A percentile compares a stretch with the other conserved stretches of the same genome.
Conservation (phyloP, 2,888 invertebrate genomes). For the Phymatocera aterrima region DNA sequence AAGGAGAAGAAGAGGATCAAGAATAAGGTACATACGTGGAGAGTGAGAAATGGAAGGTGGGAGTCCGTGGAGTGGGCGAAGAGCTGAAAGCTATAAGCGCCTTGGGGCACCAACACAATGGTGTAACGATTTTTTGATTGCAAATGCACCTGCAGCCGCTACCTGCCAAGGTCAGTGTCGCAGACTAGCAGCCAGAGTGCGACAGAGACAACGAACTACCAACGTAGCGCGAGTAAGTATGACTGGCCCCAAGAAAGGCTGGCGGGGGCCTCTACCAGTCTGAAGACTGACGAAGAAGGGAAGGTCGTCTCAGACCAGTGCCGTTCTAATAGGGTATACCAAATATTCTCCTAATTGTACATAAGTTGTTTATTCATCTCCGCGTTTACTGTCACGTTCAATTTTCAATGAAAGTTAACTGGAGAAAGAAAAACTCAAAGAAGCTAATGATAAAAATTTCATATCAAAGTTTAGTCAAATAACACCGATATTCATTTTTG, state of each 20-base stretch:
- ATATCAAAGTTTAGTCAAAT: no score
- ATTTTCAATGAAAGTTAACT: no score
- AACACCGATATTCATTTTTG: no score
- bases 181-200: slow-evolving; percentile 45
- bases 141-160: slow-evolving; percentile 47
- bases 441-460: neutral
- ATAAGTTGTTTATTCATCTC: neutral
- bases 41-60: slow-evolving; percentile 22
- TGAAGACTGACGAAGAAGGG: slow-evolving; percentile 27
- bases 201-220: slow-evolving; percentile 37
- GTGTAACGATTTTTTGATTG: slow-evolving; percentile 48
- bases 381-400: neutral
- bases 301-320: slow-evolving; percentile 36
- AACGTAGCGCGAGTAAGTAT: slow-evolving; percentile 31
- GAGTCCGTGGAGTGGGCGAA: slow-evolving; percentile 46
- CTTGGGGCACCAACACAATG: slow-evolving; percentile 46
- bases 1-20: neutral
- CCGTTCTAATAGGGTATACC: slow-evolving; percentile 15
- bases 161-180: slow-evolving; percentile 47
- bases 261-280: slow-evolving; percentile 34
- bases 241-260: slow-evolving; percentile 40
- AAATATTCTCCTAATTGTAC: neutral
- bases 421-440: neutral
- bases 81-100: slow-evolving; percentile 46
- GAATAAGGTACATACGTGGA: neutral